A percentile compares a stretch with the other conserved stretches of the same genome.
phyloP scores from a whole-genome alignment of 2,797 vertebrate genomes.

The Aplochiton taeniatus region DNA sequence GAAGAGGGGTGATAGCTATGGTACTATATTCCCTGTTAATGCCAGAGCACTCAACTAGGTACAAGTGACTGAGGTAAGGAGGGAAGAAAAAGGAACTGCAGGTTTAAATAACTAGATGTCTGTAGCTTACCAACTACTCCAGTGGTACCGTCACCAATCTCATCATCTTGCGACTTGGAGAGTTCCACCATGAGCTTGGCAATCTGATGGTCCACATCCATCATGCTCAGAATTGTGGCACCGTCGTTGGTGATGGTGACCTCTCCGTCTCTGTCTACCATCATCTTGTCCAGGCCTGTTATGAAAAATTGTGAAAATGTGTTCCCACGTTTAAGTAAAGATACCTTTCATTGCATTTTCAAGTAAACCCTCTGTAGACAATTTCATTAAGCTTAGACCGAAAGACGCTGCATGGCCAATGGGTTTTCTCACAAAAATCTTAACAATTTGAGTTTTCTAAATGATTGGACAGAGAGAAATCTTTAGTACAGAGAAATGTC shows the following conservation, averaged over 20 bases:
- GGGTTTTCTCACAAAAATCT: no score
- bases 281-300: constrained; percentile 97
- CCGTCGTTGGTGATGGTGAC: constrained; percentile 98
- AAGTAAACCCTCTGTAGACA: no score
- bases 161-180: constrained; percentile 98
- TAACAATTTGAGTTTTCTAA: no score
- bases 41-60: constrained; percentile 5
- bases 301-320: not conserved
- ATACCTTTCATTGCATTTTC: no score
- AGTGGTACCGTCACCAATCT: constrained; percentile 98
- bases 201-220: constrained; percentile 98
- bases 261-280: constrained; percentile 97
- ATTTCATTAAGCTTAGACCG: no score
- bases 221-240: constrained; percentile 96
- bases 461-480: no score
- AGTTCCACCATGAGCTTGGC: constrained; percentile 99
- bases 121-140: constrained; percentile 91
- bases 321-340: not conserved
- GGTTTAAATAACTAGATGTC: not conserved
- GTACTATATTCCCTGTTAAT: constrained; percentile 4
- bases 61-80: constrained; percentile 1
- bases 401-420: no score
- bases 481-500: not conserved
- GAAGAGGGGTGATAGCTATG: not conserved
- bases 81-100: not conserved